Conservation (phyloP, 2,888 invertebrate species). For the Quadroppia sp. region DNA sequence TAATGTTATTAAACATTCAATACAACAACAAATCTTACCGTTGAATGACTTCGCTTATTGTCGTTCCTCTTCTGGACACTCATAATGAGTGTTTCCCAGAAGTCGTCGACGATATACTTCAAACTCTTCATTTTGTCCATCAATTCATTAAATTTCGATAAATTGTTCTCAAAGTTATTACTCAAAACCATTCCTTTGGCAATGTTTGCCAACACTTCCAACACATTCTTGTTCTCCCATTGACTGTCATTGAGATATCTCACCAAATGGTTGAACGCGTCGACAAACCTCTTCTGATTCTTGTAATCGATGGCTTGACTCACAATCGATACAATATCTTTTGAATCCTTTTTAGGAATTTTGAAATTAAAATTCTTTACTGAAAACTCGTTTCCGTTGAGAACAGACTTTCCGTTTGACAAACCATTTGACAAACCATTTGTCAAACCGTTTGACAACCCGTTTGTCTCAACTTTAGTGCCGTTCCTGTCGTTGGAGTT, state of each 20-base stretch:
- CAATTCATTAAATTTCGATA: not conserved
- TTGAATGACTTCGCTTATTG: not conserved
- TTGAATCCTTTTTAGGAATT: constrained; percentile 10
- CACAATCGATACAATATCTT: not conserved
- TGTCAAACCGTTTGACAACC: too few relatives aligned
- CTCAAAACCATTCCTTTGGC: not conserved
- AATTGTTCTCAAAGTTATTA: not conserved
- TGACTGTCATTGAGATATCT: constrained; percentile 2
- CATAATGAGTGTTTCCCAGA: constrained; percentile 1
- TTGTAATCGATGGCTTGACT: not conserved
- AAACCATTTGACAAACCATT: not conserved
- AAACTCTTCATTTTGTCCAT: constrained; percentile 15
- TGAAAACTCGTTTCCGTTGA: not conserved
- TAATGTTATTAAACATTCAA: not conserved
- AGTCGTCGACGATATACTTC: constrained; percentile 21
- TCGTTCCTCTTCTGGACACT: not conserved
- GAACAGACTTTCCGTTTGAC: not conserved
- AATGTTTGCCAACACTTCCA: not conserved
- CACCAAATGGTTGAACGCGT: not conserved
- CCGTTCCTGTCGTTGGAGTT: not conserved
- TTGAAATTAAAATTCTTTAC: constrained; percentile 14
- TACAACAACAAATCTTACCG: not conserved
- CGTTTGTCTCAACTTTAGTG: not conserved
- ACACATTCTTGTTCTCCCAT: not conserved
- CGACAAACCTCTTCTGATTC: not conserved